phyloP scores from a whole-genome alignment of 2,888 invertebrate species.

The Apamea sordens region DNA sequence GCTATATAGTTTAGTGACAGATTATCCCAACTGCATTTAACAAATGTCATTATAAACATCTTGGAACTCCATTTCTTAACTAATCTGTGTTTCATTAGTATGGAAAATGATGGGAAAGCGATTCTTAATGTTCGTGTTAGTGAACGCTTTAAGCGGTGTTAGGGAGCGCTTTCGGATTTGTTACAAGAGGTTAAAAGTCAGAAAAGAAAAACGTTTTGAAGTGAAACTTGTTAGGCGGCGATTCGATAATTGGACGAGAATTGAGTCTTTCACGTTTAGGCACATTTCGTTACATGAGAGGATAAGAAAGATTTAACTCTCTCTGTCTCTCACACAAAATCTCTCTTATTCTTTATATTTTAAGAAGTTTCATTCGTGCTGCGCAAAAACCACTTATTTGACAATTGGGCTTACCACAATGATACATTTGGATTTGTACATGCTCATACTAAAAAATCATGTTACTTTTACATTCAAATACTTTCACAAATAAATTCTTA shows the following conservation, averaged over 20 bases:
- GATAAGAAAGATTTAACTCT: background rate
- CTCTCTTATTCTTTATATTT: background rate
- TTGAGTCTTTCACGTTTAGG: background rate
- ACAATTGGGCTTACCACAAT: background rate
- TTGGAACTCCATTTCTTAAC: slow-evolving; percentile 49
- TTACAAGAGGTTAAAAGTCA: background rate
- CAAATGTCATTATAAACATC: background rate
- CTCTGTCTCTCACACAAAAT: background rate
- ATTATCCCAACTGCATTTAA: background rate
- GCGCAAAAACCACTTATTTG: background rate
- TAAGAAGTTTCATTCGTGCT: background rate
- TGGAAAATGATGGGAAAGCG: slow-evolving; percentile 39
- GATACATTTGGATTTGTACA: background rate
- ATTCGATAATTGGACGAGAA: background rate
- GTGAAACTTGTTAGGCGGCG: background rate
- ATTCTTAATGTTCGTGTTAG: slow-evolving; percentile 50
- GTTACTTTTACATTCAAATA: background rate
- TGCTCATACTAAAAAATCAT: background rate
- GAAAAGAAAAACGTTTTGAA: background rate
- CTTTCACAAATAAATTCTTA: background rate
- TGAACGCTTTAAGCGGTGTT: slow-evolving; percentile 44
- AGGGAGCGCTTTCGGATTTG: slow-evolving; percentile 42
- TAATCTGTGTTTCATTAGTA: slow-evolving; percentile 37
- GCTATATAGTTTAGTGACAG: background rate
- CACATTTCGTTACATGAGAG: background rate